Evolutionary conservation across 2,113 vertebrate species (phyloP), one percentile per base, ranked within the genome.

Genomic region (Microtus montanus): DNA sequence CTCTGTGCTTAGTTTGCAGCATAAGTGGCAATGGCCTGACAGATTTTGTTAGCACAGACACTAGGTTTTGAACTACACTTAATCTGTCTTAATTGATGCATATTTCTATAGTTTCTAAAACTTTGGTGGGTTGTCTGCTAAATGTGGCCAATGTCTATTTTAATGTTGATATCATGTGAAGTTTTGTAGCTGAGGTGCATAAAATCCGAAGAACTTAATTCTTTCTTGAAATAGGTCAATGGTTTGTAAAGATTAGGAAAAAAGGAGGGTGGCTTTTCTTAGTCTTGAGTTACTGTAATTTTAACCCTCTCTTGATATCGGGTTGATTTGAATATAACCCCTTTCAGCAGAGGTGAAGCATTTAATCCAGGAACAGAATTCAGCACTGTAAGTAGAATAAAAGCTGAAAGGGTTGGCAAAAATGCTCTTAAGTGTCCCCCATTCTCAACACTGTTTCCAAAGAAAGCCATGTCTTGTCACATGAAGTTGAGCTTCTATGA

Each of bases 251-350:
- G 79, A 70, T 83, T 44, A 93, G 86, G 35, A 28, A 64, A 95
- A 89, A 64, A 28, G 47, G 8, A 15, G 35, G 2, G 28, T 73
- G 24, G 24, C 5, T 49, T 92, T 95, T 91, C 86, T 82, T 58
- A 75, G 77, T 96, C 95, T 92, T 74, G 82, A 92, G 93, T 95
- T 94, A 92, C 93, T 95, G 12, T 73, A 92, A 97, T 96, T 97
- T 97, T 89, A 93, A 77, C 35, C 44, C 28, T 58, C 68, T 94
- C 47, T 30, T 90, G 80, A 80, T 83, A 95, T 28, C 54, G 92
- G 68, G 19, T 20, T 92, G 15, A 93, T 92, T 94, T 93, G 77
- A 94, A 90, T 91, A 78, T 63, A 86, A 84, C 8, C 6, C 35
- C 66, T 95, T 92, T 95, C 35, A 90, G 74, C 22, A 80, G 74